Conservation (phyloP, 2,113 vertebrate species). For the Pygoscelis adeliae region DNA sequence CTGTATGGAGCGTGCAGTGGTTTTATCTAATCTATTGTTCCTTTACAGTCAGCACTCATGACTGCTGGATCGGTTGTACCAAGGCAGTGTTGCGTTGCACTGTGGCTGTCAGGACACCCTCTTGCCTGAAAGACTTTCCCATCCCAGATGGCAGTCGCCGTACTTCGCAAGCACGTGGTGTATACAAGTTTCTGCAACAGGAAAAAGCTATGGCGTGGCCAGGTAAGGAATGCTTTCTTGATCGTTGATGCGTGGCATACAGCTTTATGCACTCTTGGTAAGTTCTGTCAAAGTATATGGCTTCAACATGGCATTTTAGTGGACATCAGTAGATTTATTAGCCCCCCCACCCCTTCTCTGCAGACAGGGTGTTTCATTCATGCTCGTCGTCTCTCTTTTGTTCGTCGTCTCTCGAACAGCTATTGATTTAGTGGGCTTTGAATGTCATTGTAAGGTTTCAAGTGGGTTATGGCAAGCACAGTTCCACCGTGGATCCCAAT, state of each 20-base stretch:
- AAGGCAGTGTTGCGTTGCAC: rapidly evolving
- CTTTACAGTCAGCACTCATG: not conserved
- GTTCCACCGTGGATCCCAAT: not conserved
- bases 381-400: too few relatives aligned
- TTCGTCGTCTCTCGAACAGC: rapidly evolving
- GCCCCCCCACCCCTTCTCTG: not conserved
- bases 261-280: not conserved
- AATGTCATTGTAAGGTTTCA: not conserved
- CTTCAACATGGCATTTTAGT: not conserved
- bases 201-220: not conserved
- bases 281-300: not conserved
- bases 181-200: not conserved
- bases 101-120: not conserved
- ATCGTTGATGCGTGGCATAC: rapidly evolving
- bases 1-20: rapidly evolving
- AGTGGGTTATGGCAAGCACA: not conserved
- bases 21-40: not conserved
- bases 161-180: not conserved
- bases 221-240: not conserved
- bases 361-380: not conserved
- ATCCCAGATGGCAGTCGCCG: not conserved
- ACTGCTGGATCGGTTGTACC: not conserved
- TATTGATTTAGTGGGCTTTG: not conserved
- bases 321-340: not conserved
- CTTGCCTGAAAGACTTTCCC: not conserved